These are phyloP conservation scores for Sprattus sprattus DNA, from an alignment of 2,113 vertebrate genomes.

Conservation along the genomic window DNA sequence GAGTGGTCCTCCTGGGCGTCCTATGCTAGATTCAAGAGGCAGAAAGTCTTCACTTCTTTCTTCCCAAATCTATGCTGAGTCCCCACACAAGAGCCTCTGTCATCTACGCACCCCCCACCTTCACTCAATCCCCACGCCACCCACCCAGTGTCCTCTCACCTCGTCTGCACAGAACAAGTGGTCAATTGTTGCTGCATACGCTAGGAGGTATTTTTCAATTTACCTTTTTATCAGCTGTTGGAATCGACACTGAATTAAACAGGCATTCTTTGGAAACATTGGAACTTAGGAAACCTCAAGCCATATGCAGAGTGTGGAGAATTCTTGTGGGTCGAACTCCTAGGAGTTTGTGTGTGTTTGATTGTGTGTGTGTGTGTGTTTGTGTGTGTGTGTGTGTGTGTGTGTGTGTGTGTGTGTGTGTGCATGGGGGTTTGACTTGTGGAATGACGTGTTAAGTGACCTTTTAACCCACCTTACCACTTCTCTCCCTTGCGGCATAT, in stretches of 20 bases:
- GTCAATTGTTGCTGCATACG: constrained; percentile 24
- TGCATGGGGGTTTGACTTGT: background rate
- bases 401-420: too few species aligned
- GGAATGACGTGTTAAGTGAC: background rate
- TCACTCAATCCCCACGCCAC: background rate
- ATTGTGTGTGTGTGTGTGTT: background rate
- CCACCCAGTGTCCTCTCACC: background rate
- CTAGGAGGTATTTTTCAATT: constrained; percentile 42
- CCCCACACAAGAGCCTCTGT: constrained; percentile 34
- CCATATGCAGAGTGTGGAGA: background rate
- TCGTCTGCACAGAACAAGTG: constrained; percentile 28
- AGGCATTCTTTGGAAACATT: constrained; percentile 14
- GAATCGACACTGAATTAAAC: constrained; percentile 33
- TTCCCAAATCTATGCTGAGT: background rate
- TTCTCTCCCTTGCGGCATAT: background rate
- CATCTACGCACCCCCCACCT: background rate
- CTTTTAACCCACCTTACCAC: background rate
- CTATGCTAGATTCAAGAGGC: constrained; percentile 35
- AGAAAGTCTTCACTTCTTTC: constrained; percentile 16
- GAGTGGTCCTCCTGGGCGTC: constrained; percentile 26
- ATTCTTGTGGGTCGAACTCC: background rate
- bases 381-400: too few species aligned
- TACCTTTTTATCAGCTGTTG: constrained; percentile 37
- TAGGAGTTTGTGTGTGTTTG: background rate
- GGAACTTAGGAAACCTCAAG: constrained; percentile 20